Percentiles rank a stretch among this genome's conserved stretches.
These are phyloP conservation scores for Pitta sordida DNA, from an alignment of 2,113 vertebrate genomes.

Conservation along the genomic window DNA sequence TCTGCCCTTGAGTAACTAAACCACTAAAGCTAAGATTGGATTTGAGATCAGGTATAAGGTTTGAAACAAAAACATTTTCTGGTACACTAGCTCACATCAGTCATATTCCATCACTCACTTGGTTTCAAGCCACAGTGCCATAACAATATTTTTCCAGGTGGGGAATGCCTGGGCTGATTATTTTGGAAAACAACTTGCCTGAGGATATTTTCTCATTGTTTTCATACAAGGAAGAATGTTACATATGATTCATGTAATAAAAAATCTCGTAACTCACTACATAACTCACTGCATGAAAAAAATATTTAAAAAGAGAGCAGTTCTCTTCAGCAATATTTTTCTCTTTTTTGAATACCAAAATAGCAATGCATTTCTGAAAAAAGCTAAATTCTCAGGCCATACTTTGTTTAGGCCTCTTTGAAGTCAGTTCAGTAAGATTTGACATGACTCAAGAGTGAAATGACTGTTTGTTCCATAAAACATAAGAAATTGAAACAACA, in stretches of 20 bases:
- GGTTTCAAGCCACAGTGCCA: background rate
- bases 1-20: slow-evolving; percentile 37
- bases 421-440: background rate
- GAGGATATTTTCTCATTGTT: slow-evolving; percentile 1
- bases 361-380: background rate
- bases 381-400: background rate
- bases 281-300: background rate
- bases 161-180: background rate
- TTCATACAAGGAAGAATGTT: background rate
- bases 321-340: background rate
- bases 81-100: slow-evolving; percentile 13
- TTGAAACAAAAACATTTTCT: slow-evolving; percentile 52
- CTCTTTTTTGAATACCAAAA: background rate
- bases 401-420: background rate
- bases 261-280: no score
- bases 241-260: background rate
- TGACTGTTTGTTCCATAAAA: background rate
- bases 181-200: slow-evolving; percentile 30
- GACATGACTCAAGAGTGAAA: background rate
- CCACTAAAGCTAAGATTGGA: background rate
- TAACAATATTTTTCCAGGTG: slow-evolving; percentile 15
- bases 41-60: slow-evolving; percentile 2
- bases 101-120: background rate
- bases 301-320: background rate
- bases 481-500: background rate